phyloP scores from a whole-genome alignment of 2,113 vertebrate genomes.

The Nicator chloris region DNA sequence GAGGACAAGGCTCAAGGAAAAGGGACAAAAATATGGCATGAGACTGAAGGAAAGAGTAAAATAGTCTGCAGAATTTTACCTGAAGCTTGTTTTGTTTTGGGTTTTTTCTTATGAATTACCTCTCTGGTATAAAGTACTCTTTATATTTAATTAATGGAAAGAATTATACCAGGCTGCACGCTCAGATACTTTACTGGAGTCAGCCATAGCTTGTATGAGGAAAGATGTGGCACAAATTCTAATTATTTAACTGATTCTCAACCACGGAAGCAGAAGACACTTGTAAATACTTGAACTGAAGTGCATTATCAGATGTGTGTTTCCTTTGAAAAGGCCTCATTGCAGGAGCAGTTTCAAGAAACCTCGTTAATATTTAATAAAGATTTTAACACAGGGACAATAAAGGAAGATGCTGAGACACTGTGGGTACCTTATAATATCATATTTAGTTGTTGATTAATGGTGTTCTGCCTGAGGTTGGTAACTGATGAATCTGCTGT shows the following conservation, averaged over 20 bases:
- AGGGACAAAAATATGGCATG: background rate
- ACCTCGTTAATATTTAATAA: background rate
- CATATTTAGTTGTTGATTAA: background rate
- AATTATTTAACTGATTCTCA: background rate
- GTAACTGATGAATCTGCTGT: background rate
- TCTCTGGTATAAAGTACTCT: background rate
- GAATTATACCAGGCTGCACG: background rate
- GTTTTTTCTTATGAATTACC: background rate
- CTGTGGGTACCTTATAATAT: background rate
- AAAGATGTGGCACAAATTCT: background rate
- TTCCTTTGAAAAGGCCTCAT: background rate
- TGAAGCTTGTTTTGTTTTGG: background rate
- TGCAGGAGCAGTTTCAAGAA: background rate
- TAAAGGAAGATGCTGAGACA: background rate
- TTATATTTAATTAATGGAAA: background rate
- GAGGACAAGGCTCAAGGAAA: background rate
- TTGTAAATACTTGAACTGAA: background rate
- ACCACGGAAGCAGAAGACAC: background rate
- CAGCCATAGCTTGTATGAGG: background rate
- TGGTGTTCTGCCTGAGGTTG: background rate
- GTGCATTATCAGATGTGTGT: background rate
- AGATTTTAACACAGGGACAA: background rate
- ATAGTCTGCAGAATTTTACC: background rate
- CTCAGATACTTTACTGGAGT: background rate
- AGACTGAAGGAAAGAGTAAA: background rate